These are phyloP conservation scores for Agonopterix arenella DNA, from an alignment of 2,888 invertebrate genomes.

Conservation along the genomic window DNA sequence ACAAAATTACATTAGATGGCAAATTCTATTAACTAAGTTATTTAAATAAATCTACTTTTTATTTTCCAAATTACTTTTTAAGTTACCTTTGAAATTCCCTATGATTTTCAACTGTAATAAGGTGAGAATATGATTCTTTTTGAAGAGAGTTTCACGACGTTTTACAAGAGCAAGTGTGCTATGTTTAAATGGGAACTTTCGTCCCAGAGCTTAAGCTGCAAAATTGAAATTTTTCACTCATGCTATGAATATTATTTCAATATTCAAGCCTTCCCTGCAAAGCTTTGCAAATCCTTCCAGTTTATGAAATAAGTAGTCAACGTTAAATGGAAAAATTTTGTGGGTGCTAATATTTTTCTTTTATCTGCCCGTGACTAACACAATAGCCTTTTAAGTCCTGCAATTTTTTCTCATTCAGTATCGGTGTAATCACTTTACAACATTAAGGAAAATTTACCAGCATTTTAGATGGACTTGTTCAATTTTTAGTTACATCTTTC, in stretches of 20 bases:
- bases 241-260: constrained; percentile 1
- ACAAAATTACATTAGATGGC: constrained; percentile 31
- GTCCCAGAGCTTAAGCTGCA: constrained; percentile 30
- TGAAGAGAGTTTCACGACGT: constrained; percentile 32
- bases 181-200: constrained; percentile 21
- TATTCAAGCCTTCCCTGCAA: constrained; percentile 22
- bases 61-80: constrained; percentile 17
- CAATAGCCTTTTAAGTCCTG: no score
- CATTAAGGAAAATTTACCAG: no score
- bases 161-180: constrained; percentile 34
- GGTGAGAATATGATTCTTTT: constrained; percentile 49
- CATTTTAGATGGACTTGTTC: no score
- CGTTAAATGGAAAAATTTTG: constrained; percentile 13
- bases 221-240: constrained; percentile 9
- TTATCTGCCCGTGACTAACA: neutral
- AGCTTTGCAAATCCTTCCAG: constrained; percentile 41
- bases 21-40: constrained; percentile 41
- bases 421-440: no score
- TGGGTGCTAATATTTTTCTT: constrained; percentile 22
- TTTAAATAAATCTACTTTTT: constrained; percentile 52
- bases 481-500: no score
- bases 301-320: constrained; percentile 11
- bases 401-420: no score
- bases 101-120: constrained; percentile 31
- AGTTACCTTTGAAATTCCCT: constrained; percentile 31